Conservation (phyloP, 2,797 vertebrate genomes). For the Buceros bicornis region DNA sequence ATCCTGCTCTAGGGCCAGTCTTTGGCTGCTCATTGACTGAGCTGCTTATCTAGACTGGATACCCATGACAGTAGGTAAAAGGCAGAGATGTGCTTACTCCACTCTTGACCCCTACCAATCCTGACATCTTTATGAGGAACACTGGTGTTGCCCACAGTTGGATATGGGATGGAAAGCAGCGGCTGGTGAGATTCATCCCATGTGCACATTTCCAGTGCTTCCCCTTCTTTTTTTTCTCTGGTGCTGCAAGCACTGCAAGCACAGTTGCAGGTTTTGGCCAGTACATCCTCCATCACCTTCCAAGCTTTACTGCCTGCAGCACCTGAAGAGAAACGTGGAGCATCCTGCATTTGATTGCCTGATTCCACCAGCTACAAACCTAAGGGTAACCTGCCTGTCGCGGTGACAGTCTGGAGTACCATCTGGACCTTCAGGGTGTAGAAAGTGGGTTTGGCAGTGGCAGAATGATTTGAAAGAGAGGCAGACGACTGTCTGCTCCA, state of each 20-base stretch:
- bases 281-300: neutral
- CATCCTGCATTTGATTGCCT: neutral
- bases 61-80: neutral
- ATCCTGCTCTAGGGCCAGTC: neutral
- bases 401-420: neutral
- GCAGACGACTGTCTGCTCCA: neutral
- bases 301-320: neutral
- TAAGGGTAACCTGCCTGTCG: neutral
- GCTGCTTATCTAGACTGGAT: neutral
- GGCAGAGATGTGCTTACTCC: neutral
- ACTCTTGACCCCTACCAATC: neutral
- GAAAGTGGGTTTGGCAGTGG: neutral
- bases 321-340: neutral
- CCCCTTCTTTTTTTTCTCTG: neutral
- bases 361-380: neutral
- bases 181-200: neutral
- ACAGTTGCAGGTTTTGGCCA: neutral
- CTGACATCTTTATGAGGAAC: neutral
- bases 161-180: neutral
- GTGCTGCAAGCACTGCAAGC: neutral
- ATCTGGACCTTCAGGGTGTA: neutral
- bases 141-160: neutral
- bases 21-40: neutral
- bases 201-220: fast-evolving
- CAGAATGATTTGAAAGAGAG: neutral